phyloP scores from a whole-genome alignment of 2,888 invertebrate species.

The Pecten maximus region DNA sequence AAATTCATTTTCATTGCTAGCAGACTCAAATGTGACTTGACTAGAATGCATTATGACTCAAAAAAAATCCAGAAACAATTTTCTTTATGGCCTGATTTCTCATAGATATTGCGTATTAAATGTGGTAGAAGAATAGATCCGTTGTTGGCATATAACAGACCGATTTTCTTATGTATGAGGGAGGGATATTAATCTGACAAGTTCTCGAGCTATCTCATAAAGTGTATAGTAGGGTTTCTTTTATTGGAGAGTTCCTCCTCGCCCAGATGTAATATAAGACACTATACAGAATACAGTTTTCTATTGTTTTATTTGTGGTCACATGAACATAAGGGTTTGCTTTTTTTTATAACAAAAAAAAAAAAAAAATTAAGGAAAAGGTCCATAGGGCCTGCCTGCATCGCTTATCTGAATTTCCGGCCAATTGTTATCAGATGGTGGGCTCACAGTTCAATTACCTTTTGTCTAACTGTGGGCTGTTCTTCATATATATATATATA shows the following conservation, averaged over 20 bases:
- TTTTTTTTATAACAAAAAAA: too few species aligned
- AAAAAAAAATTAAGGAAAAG: too few species aligned
- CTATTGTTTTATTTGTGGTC: not conserved
- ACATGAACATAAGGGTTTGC: not conserved
- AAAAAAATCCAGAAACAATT: conserved; percentile 10
- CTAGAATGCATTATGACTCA: conserved; percentile 11
- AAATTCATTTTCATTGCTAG: conserved; percentile 32
- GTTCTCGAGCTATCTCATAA: not conserved
- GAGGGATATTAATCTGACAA: not conserved
- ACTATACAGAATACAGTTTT: not conserved
- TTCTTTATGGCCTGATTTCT: not conserved
- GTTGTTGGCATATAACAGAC: not conserved
- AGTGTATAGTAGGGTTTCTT: not conserved
- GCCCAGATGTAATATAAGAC: not conserved
- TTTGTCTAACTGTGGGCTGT: too few species aligned
- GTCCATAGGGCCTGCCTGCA: too few species aligned
- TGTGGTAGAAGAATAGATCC: not conserved
- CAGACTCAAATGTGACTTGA: conserved; percentile 29
- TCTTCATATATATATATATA: too few species aligned
- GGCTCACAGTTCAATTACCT: too few species aligned
- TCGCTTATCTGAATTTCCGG: too few species aligned
- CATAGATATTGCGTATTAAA: not conserved
- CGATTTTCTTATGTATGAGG: not conserved
- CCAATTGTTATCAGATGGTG: too few species aligned
- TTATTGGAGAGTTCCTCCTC: not conserved